Evolutionary conservation across 2,797 vertebrate species (phyloP), one percentile per base, ranked within the genome.

Genomic region (Pipistrellus nathusii): DNA sequence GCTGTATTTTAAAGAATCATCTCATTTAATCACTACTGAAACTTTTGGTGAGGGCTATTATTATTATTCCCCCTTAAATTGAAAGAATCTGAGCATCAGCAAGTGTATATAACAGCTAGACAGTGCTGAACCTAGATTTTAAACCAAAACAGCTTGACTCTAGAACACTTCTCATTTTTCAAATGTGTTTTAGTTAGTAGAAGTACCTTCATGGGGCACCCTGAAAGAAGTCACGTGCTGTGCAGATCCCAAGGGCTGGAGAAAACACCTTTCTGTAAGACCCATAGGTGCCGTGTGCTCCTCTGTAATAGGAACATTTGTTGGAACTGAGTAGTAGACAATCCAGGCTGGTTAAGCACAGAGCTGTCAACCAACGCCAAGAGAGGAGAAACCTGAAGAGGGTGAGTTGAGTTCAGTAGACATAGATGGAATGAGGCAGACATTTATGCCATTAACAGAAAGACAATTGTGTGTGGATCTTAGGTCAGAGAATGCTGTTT

Each of bases 161-260:
- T 18, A 38, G 13, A 23, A 84, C 23, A 68, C 9, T 71, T 92
- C 14, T 66, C 11, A 44, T 51, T 82, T 94, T 51, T 96, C 32
- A 53, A 48, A n/a, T 55, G 27, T 57, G 35, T 59, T 95, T 94
- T 15, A 59, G 35, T 90, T 35, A 46, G 27, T 68, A 78, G 92
- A 90, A 32, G 55, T 41, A 14, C 6, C 8, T 21, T 76, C 8
- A 30, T 85, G 21, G 18, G 53, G 8, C 7, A 48, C n/a, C n/a
- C 6, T n/a, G 27, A 91, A 35, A 20, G n/a, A 69, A 59, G 44
- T 38, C 46, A 64, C 8, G 32, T 48, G 46, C 14, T 82, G 3
- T 44, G 35, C 9, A 83, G 59, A 38, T 20, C 38, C n/a, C 53
- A 71, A 5, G 17, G 12, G 20, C 77, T 80, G 21, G 64, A 85